Evolutionary conservation across 37 sponge, comb jelly and placozoan genomes (phyloP).

Genomic region (Beroe forskalii): DNA sequence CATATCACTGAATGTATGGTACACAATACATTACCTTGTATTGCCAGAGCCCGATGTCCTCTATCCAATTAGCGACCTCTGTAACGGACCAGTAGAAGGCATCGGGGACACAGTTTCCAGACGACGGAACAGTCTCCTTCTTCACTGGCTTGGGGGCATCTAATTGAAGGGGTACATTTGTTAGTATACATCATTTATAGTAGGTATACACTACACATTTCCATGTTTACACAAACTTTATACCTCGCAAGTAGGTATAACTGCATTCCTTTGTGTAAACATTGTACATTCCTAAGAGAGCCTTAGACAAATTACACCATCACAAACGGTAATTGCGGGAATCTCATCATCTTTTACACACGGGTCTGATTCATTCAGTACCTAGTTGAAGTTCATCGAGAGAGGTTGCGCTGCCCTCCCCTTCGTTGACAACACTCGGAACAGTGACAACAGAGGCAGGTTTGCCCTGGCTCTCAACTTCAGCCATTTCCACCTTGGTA

Average conservation of each 20-base stretch:
- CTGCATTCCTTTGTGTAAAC: too few relatives aligned
- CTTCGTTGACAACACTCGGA: slow-evolving; percentile 40
- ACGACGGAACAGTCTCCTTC: neutral
- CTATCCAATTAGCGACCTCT: slow-evolving; percentile 88
- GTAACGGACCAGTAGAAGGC: slow-evolving; percentile 77
- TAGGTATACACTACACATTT: too few relatives aligned
- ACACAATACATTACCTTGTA: slow-evolving; percentile 92
- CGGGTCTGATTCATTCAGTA: too few relatives aligned
- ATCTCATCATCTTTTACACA: too few relatives aligned
- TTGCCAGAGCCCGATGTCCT: slow-evolving; percentile 75
- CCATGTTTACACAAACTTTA: too few relatives aligned
- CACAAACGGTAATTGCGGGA: too few relatives aligned
- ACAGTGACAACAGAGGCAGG: slow-evolving; percentile 45
- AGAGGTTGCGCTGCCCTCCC: slow-evolving; percentile 16
- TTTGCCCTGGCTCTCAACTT: neutral
- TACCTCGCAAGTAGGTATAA: too few relatives aligned
- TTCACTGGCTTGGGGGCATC: slow-evolving; percentile 22
- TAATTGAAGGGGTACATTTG: too few relatives aligned
- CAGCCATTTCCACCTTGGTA: neutral
- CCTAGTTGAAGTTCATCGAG: neutral
- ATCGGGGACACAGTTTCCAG: slow-evolving; percentile 46
- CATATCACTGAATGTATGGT: too few relatives aligned
- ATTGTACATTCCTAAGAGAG: too few relatives aligned
- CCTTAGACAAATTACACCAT: too few relatives aligned
- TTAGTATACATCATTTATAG: too few relatives aligned